Evolutionary conservation across 2,113 vertebrate species (phyloP).

Genomic region (Nesogale talazaci): DNA sequence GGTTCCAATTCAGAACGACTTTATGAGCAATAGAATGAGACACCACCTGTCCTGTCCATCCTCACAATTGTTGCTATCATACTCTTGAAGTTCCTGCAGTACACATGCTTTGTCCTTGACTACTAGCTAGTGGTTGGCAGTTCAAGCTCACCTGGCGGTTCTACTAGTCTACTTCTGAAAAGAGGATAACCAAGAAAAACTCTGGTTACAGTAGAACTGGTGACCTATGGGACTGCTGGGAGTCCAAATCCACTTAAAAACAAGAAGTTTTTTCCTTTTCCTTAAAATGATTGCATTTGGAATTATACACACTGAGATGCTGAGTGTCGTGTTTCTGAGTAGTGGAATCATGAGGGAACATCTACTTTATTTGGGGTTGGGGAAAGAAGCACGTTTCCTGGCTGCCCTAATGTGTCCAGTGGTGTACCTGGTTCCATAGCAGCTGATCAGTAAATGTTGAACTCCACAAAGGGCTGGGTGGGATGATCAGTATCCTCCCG

Average conservation of each 20-base stretch:
- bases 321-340: not conserved
- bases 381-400: not conserved
- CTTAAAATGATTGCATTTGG: not conserved
- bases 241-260: not conserved
- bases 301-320: not conserved
- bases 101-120: not conserved
- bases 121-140: not conserved
- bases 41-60: too few species aligned
- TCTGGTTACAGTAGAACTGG: not conserved
- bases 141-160: not conserved
- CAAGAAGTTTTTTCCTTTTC: not conserved
- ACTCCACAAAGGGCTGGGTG: not conserved
- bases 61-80: not conserved
- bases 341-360: not conserved
- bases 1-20: too few species aligned
- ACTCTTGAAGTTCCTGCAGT: not conserved
- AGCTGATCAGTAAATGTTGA: not conserved
- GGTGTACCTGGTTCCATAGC: not conserved
- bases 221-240: not conserved
- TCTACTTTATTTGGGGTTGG: not conserved
- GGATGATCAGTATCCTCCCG: not conserved
- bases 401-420: not conserved
- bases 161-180: not conserved
- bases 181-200: not conserved
- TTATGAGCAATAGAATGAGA: too few species aligned